phyloP scores from a whole-genome alignment of 2,113 vertebrate genomes.

The Rousettus leschenaultii region DNA sequence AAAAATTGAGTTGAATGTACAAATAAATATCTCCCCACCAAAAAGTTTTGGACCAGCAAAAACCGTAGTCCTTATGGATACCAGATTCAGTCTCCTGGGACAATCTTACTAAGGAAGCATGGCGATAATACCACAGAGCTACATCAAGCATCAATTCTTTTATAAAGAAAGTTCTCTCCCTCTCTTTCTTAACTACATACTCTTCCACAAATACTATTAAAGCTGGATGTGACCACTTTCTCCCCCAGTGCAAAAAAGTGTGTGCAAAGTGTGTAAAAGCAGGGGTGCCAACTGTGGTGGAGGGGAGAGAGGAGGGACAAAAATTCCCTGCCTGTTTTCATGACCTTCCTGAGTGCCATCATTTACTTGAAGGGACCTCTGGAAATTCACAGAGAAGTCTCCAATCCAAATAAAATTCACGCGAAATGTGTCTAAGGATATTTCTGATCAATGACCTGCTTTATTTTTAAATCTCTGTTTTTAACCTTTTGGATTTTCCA shows the following conservation, averaged over 20 bases:
- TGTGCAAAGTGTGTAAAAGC: background rate
- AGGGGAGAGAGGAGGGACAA: background rate
- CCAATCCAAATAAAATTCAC: background rate
- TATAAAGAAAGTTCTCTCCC: background rate
- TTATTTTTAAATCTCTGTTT: background rate
- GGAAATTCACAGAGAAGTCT: conserved; percentile 33
- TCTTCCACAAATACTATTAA: background rate
- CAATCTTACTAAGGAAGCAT: background rate
- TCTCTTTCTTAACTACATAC: background rate
- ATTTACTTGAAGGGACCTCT: background rate
- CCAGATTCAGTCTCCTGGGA: background rate
- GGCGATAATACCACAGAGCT: background rate
- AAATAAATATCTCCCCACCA: background rate
- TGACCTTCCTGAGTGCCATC: background rate
- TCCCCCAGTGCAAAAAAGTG: background rate
- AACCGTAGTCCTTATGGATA: background rate
- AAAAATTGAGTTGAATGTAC: background rate
- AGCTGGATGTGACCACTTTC: background rate
- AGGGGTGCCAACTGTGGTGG: background rate
- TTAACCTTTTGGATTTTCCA: background rate
- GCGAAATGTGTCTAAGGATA: background rate
- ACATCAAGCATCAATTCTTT: background rate
- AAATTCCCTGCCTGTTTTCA: background rate
- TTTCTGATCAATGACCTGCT: background rate
- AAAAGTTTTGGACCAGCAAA: background rate